Evolutionary conservation across 2,797 vertebrate species (phyloP), one percentile per base, ranked within the genome.

Genomic region (Sebastes elongatus): DNA sequence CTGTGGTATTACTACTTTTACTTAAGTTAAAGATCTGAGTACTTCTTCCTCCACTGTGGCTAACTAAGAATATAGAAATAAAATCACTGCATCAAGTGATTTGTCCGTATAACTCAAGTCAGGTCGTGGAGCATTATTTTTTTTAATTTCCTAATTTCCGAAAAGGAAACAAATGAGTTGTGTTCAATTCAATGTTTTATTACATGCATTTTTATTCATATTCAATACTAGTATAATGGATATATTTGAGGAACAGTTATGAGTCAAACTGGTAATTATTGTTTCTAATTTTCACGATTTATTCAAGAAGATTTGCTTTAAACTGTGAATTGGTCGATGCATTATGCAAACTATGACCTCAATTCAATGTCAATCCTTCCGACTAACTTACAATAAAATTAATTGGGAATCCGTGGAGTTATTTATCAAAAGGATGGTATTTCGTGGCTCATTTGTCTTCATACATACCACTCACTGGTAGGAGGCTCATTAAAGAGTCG

Each of bases 391-490:
- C 2, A 46, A 20, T 23, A 25, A 33, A 61, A 66, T 33, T 6
- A 69, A 69, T 16, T 69, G 46, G 16, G 9, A 32, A 49, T 49
- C 57, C 8, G 2, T 0, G 0, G 35, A 63, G 75, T 57, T 53
- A 55, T 74, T 55, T 16, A 56, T 59, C 20, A 67, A 23, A 56
- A 11, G 25, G 38, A 30, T 65, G 38, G 28, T 65, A 59, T 73
- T 66, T 53, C 30, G 71, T 20, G 14, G 14, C 16, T 60, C 38
- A 60, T 81, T 83, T 76, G 62, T 67, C 49, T 55, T 59, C 13
- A 18, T 70, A 9, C 25, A 18, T 18, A 60, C 28, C 35, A 16
- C 75, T 69, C 16, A 9, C 35, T 63, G 66, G 13, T 20, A 6
- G 5, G 7, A 60, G 2, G 60, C 46, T 76, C 35, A 77, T 71